phyloP scores from a whole-genome alignment of 2,888 invertebrate genomes.

The Scelioninae gen. 1 region DNA sequence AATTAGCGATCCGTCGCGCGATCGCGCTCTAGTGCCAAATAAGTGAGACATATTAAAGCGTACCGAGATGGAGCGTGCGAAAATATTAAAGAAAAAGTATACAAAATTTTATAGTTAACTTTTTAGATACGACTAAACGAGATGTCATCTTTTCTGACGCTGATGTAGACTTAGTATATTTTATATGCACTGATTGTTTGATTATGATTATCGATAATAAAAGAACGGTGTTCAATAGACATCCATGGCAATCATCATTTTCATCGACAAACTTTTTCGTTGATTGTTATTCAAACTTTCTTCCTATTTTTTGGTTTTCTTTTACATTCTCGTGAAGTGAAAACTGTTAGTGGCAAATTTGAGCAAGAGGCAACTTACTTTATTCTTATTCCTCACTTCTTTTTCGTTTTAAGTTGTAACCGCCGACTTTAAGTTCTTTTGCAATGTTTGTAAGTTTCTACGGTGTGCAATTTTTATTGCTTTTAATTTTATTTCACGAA shows the following conservation, averaged over 20 bases:
- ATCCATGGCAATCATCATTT: conserved; percentile 51
- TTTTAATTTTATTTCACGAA: no score
- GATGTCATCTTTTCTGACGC: conserved; percentile 83
- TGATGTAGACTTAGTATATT: conserved; percentile 84
- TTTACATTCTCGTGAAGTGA: conserved; percentile 18
- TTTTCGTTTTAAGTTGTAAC: conserved; percentile 7
- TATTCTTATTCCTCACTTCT: background rate
- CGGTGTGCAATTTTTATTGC: conserved; percentile 21
- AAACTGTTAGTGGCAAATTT: conserved; percentile 5
- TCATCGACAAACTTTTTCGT: background rate
- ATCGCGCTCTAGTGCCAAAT: conserved; percentile 84
- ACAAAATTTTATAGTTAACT: conserved; percentile 83
- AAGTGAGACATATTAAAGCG: conserved; percentile 79
- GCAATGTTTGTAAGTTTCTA: conserved; percentile 9
- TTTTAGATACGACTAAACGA: conserved; percentile 79
- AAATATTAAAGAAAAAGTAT: conserved; percentile 49
- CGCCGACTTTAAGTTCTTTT: conserved; percentile 20
- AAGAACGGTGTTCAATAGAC: conserved; percentile 84
- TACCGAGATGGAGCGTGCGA: conserved; percentile 26
- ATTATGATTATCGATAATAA: conserved; percentile 84
- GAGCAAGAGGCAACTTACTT: no score
- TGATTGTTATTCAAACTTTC: conserved; percentile 7
- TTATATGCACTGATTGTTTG: conserved; percentile 85
- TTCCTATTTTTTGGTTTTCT: background rate
- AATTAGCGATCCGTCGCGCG: conserved; percentile 73